Base-by-base conservation (phyloP, 2,113 vertebrate species). In the Eulemur macaco region DNA sequence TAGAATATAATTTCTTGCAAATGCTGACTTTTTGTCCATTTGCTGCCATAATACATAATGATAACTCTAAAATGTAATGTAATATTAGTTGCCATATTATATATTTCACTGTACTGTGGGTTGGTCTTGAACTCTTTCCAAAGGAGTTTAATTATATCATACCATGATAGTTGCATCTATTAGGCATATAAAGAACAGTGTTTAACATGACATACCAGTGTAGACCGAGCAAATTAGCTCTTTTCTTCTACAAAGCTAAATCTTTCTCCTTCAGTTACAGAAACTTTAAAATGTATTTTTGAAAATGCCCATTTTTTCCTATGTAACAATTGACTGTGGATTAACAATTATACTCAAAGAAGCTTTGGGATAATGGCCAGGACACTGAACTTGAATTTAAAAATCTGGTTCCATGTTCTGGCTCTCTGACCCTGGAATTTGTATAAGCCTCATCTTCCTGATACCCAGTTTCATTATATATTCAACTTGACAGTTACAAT, bases 71-170 rank as follows among this genome's bases (percentile, higher is more conserved):
- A 89, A 42, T 63, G 11, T 18, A 96, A 39, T 68, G 29, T n/a
- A 82, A 69, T 69, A 50, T 76, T 88, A 82, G 45, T 69, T 89
- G 23, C 47, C 15, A 1, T 68, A 39, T 64, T 68, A 58, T 66
- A 83, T 69, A 66, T 68, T 92, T 39, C 39, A 76, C 1, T 31
- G 11, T 54, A 66, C 80, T 84, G 42, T 86, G 11, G 10, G 29
- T 52, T 85, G 21, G 15, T 76, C 5, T 93, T 95, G 50, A 91
- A 82, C 20, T 93, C 71, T 81, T 83, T 86, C 58, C 76, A 85
- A 87, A 50, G 20, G 56, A 63, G 34, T 91, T 96, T 91, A 80
- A 91, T 94, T 89, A 83, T 86, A 82, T 69, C 56, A 39, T 83
- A 58, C 10, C 3, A 27, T 63, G 29, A 84, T 20, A 69, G 12